phyloP scores from a whole-genome alignment of 2,888 invertebrate genomes.

The Folsomia candida region DNA sequence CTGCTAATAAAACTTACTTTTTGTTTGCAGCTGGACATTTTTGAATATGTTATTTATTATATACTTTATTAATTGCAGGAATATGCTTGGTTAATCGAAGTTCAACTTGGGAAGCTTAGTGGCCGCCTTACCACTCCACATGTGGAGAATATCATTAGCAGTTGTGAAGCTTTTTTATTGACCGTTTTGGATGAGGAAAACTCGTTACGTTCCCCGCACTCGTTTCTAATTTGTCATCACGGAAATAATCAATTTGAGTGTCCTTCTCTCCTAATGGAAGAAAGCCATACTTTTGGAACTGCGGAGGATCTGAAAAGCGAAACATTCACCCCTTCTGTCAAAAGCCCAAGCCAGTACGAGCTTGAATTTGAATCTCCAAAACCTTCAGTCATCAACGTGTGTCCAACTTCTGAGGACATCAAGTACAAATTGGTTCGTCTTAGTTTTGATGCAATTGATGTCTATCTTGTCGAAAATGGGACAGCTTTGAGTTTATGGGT shows the following conservation, averaged over 20 bases:
- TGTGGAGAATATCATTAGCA: conserved; percentile 80
- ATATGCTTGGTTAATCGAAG: conserved; percentile 95
- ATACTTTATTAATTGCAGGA: too few relatives aligned
- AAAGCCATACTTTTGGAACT: conserved; percentile 8
- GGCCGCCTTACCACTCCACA: conserved; percentile 87
- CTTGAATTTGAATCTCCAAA: not conserved
- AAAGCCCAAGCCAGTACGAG: conserved; percentile 14
- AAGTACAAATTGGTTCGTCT: conserved; percentile 92
- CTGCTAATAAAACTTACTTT: too few relatives aligned
- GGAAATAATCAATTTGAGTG: conserved; percentile 70
- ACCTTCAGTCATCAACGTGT: conserved; percentile 58
- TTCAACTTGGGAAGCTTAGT: conserved; percentile 87
- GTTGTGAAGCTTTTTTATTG: conserved; percentile 82
- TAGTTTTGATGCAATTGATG: conserved; percentile 81
- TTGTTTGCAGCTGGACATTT: too few relatives aligned
- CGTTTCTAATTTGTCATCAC: conserved; percentile 75
- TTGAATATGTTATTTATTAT: too few relatives aligned
- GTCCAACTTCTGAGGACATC: conserved; percentile 77
- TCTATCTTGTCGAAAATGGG: conserved; percentile 85
- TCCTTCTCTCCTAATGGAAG: conserved; percentile 41
- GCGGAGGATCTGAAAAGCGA: conserved; percentile 20
- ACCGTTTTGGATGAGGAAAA: conserved; percentile 87
- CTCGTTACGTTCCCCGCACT: conserved; percentile 76
- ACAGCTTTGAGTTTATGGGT: conserved; percentile 84
- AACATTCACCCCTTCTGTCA: conserved; percentile 5